Base-by-base conservation (phyloP, 2,797 vertebrate genomes). In the Coluber constrictor region DNA sequence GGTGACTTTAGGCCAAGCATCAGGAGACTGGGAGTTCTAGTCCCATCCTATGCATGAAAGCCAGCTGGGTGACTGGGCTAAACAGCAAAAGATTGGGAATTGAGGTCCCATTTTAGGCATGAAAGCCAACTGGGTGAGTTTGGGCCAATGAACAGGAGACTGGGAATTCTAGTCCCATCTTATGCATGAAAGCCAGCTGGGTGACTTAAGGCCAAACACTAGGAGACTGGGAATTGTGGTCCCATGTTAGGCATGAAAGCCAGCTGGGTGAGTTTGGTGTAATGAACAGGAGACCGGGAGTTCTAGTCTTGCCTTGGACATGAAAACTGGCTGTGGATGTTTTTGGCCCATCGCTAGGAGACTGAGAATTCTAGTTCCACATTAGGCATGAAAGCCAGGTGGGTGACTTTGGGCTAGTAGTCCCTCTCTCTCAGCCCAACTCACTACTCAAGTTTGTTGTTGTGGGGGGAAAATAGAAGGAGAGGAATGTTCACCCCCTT, bases 191-290 rank as follows among this genome's bases (percentile, higher is more conserved):
- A 29, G 61, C 61, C 3, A 12, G 61, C 10, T 63, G 3, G 10
- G 27, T 29, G 47, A 47, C 47, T 47, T 47, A 47, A 47, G 47
- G 4, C 47, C 47, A 5, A 66, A 13, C 1, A 66, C 1, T 0
- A 15, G 29, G 29, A 66, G 29, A 32, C 13, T 32, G n/a, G n/a
- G 66, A 70, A 0, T 32, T 70, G n/a, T 3, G 2, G 5, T 70
- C 29, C 29, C 5, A 1, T 1, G 0, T 66, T 66, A 1, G 2
- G 63, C 12, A 0, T n/a, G 29, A 66, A 66, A n/a, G 12, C 63
- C 63, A n/a, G 63, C 5, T 66, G 1, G 13, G 2, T 15, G 12
- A n/a, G 12, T 66, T 66, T 66, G 29, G 63, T 0, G 12, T 29
- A 66, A 6, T 66, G 4, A 66, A 0, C 12, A n/a, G 11, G 29